phyloP scores from a whole-genome alignment of 2,888 invertebrate species.

The Azorinus chamasolen region DNA sequence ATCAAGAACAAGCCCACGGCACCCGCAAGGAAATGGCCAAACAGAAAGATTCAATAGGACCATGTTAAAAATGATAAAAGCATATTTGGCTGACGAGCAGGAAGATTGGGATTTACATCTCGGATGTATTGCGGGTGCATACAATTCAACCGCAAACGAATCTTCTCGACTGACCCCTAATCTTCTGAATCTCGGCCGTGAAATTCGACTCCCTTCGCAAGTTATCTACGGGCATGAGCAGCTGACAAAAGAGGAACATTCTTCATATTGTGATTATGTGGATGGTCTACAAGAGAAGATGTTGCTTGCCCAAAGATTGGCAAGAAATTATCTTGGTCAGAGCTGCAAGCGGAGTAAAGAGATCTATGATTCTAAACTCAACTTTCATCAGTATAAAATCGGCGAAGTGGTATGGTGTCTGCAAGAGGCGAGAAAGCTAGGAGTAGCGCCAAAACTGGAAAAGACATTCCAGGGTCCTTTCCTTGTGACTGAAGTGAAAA shows the following conservation, averaged over 20 bases:
- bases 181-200: constrained; percentile 47
- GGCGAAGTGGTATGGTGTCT: constrained; percentile 42
- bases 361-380: constrained; percentile 34
- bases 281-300: constrained; percentile 14
- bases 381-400: constrained; percentile 16
- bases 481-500: constrained; percentile 15
- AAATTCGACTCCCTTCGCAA: constrained; percentile 44
- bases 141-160: constrained; percentile 47
- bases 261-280: constrained; percentile 25
- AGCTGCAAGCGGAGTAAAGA: constrained; percentile 36
- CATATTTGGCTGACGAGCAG: constrained; percentile 51
- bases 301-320: constrained; percentile 20
- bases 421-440: constrained; percentile 17
- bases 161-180: constrained; percentile 50
- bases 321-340: constrained; percentile 34
- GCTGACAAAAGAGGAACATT: not conserved
- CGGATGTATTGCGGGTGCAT: constrained; percentile 54
- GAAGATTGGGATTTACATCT: constrained; percentile 59
- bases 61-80: constrained; percentile 46
- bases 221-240: constrained; percentile 23
- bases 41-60: constrained; percentile 56
- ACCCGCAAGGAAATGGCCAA: too few relatives aligned
- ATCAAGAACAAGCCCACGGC: constrained; percentile 37
- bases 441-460: constrained; percentile 37
- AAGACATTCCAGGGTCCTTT: constrained; percentile 35